These are phyloP conservation scores for Bathynomus jamesi DNA, from an alignment of 1,140 invertebrate species.

Conservation along the genomic window DNA sequence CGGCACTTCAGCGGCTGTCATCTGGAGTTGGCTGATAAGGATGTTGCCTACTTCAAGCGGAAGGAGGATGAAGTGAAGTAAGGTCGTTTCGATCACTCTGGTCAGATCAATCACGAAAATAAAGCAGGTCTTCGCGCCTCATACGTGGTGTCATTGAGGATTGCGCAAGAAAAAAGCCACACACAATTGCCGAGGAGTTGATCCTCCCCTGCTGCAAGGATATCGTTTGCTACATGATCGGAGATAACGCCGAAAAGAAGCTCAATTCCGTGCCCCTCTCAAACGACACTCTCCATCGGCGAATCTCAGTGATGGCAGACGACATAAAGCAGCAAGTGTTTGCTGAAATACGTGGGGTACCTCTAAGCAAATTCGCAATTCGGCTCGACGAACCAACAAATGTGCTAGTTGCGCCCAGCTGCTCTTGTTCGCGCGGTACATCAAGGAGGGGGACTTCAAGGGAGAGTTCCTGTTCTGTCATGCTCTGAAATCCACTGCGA, in stretches of 20 bases:
- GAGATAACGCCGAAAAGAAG: background rate
- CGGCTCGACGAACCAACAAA: background rate
- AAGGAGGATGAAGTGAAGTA: background rate
- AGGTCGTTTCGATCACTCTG: background rate
- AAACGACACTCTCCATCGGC: background rate
- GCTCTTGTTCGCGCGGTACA: background rate
- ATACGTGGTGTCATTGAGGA: slow-evolving; percentile 2
- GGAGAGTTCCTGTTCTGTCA: background rate
- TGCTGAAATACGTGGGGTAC: background rate
- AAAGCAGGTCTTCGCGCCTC: background rate
- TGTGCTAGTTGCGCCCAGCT: background rate
- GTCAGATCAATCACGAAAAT: background rate
- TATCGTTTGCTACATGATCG: background rate
- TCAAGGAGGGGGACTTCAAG: background rate
- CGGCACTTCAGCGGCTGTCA: background rate
- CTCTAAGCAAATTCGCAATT: background rate
- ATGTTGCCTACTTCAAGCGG: background rate
- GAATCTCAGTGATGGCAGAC: background rate
- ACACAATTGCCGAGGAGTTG: background rate
- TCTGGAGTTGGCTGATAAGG: background rate
- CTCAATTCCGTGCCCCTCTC: background rate
- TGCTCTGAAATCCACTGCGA: background rate
- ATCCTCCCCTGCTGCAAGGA: background rate
- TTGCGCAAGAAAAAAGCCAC: background rate
- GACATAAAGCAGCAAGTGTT: slow-evolving; percentile 2